Conservation (phyloP, 2,113 vertebrate genomes). For the Chloropsis cyanopogon region DNA sequence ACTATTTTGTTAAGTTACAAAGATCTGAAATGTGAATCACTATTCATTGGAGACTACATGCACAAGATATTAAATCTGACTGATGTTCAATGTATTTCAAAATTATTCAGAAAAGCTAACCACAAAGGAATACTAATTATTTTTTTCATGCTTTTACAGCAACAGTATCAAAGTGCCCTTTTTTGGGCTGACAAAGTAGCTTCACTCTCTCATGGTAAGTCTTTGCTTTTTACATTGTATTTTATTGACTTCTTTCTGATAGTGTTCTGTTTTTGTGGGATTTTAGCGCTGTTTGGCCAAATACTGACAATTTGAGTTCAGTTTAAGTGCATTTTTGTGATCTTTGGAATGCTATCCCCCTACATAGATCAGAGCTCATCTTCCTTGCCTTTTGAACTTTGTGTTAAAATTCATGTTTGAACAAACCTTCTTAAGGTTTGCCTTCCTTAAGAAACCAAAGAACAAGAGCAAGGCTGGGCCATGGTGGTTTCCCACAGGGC, state of each 20-base stretch:
- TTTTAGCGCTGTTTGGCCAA: background rate
- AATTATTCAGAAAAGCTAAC: background rate
- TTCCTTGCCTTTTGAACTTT: background rate
- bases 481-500: background rate
- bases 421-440: background rate
- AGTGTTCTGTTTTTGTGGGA: background rate
- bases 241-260: background rate
- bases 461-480: accelerated
- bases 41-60: background rate
- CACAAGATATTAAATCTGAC: background rate
- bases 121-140: background rate
- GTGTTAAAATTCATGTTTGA: background rate
- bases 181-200: constrained; percentile 99
- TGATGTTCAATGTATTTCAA: background rate
- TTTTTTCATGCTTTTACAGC: constrained; percentile 74
- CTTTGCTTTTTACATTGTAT: background rate
- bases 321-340: background rate
- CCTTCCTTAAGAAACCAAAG: background rate
- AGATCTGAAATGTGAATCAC: background rate
- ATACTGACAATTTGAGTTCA: background rate
- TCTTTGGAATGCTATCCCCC: background rate
- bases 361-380: background rate
- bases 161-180: constrained; percentile 98
- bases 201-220: constrained; percentile 94
- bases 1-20: background rate